Evolutionary conservation across 2,797 vertebrate genomes (phyloP), one percentile per base, ranked within the genome.

Genomic region (Myripristis jacobus): DNA sequence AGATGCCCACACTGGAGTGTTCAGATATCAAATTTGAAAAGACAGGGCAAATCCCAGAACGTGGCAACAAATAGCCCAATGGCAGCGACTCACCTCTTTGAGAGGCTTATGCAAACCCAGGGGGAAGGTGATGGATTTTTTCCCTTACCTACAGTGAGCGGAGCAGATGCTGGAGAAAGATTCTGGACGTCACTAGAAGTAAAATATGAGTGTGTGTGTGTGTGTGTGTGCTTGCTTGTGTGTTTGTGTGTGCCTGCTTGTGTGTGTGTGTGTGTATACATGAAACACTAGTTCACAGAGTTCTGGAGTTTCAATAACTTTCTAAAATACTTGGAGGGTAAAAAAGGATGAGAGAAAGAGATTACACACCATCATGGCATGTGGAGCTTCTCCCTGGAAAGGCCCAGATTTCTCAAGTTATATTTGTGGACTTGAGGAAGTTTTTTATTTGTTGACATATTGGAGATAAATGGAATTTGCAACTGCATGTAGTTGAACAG

Each of bases 111-210:
- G 92, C 92, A 94, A 93, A 94, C 92, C 93, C 93, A 92, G 86
- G 91, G 92, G 93, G 92, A 91, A 91, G 91, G 92, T 94, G 94
- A 94, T 94, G 94, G 93, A 94, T 94, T 94, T 92, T 91, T 88
- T 84, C 79, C 91, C 90, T 93, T 92, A 93, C 93, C 93, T 90
- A 92, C 92, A 92, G 92, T 92, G 94, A 94, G 87, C 61, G 87
- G 92, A 94, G 91, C 94, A 94, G 94, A 94, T 94, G 93, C 92
- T 90, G 89, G 86, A 92, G 91, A 91, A 91, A 92, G 92, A 94
- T 94, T 93, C 87, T 87, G 88, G 91, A 91, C 73, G 85, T 93
- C 92, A 91, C 85, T 4, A 93, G 87, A 89, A 87, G 91, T 93
- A 92, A 94, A 94, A 93, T 92, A 92, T 93, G 91, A 92, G 87